Evolutionary conservation across 2,888 invertebrate genomes (phyloP), one percentile per base, ranked within the genome.

Genomic region (Acleris literana): DNA sequence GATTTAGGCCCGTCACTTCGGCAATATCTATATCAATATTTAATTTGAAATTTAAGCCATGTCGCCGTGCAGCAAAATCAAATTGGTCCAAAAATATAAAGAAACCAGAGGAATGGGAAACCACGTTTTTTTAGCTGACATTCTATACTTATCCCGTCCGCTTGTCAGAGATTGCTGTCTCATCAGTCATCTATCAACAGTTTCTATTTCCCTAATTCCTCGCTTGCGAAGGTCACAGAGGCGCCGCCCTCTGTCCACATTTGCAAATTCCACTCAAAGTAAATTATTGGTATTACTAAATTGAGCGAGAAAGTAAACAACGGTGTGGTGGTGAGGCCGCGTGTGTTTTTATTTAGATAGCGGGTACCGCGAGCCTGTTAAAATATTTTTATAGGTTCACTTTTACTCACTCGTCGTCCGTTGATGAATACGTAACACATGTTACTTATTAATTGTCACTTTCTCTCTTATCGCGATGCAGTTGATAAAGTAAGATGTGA

Each of bases 391-490:
- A 66, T 69, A 53, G 60, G 66, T 55, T 64, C 64, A 68, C 59
- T 60, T 64, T 63, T 66, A 66, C 66, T 61, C 29, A 48, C 53
- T 64, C 59, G 61, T 66, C 39, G 57, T 64, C 59, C 57, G 39
- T 33, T 64, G 39, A 39, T 33, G 60, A 48, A 66, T 68, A 69
- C 67, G 69, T 69, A 69, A 69, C 63, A 61, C 22, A 17, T 51
- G 60, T 74, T 72, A 75, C 78, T 73, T 77, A 78, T 76, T 76
- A 73, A 75, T 74, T 73, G 71, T 72, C 72, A 82, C 86, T 87
- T 69, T 70, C 71, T 68, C 68, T 70, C 61, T 71, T 69, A 56
- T 48, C 55, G 17, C 44, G 61, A 66, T 62, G 66, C 18, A n/a
- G 53, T 52, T 52, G 61, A 29, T 61, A 52, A 61, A 59, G 18